A percentile compares a stretch with the other conserved stretches of the same genome.
Conservation (phyloP, 2,113 vertebrate genomes). For the Mastomys natalensis region DNA sequence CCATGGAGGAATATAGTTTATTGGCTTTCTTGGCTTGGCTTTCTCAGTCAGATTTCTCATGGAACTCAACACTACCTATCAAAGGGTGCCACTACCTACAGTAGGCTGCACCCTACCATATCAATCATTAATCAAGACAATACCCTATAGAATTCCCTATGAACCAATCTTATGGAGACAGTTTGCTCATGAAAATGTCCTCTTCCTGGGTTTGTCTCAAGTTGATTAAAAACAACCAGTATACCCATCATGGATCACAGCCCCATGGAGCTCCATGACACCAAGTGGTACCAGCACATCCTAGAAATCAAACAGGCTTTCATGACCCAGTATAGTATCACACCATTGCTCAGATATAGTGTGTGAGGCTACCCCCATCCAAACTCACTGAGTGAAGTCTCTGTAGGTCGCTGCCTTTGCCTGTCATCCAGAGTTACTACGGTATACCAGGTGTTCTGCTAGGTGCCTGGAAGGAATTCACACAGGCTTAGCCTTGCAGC, state of each 20-base stretch:
- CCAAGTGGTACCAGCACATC: not conserved
- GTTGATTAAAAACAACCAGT: not conserved
- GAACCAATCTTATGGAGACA: not conserved
- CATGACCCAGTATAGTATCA: no score
- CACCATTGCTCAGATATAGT: not conserved
- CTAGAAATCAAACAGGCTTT: not conserved
- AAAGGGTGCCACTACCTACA: not conserved
- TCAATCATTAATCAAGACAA: not conserved
- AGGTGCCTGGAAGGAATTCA: not conserved
- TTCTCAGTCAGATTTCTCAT: not conserved
- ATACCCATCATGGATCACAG: not conserved
- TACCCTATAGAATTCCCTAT: not conserved
- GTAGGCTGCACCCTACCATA: not conserved
- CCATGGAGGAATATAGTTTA: not conserved
- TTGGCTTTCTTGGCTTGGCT: not conserved
- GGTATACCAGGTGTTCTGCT: not conserved
- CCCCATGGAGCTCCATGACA: no score
- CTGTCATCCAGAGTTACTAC: not conserved
- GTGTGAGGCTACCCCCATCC: not conserved
- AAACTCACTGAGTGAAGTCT: not conserved
- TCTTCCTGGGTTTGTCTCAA: not conserved
- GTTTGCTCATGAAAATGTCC: not conserved
- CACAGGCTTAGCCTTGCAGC: not conserved
- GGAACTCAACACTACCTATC: not conserved
- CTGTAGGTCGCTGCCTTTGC: not conserved